Conservation (phyloP, 2,797 vertebrate genomes). For the Oophaga sylvatica region DNA sequence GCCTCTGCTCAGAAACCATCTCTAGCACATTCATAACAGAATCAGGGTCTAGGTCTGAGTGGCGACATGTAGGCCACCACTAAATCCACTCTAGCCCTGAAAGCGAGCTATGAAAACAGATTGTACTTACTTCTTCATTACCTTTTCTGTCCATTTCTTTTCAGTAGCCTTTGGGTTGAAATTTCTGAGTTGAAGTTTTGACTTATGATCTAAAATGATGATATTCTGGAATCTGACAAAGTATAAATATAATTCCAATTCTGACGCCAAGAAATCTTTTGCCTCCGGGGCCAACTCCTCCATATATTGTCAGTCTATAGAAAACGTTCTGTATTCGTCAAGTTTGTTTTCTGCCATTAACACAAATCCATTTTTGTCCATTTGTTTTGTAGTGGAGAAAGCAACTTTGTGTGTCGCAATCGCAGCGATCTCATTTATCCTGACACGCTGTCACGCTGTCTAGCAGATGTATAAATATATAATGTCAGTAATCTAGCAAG, state of each 20-base stretch:
- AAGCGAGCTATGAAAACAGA: neutral
- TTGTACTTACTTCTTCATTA: neutral
- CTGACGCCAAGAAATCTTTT: neutral
- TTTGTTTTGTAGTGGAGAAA: slow-evolving; percentile 1
- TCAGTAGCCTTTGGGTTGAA: slow-evolving; percentile 3
- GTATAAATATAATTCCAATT: slow-evolving; percentile 9
- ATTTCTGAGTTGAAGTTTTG: neutral
- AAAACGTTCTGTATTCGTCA: neutral
- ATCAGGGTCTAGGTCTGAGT: neutral
- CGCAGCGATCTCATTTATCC: slow-evolving; percentile 23
- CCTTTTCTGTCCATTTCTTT: neutral
- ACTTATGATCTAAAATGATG: slow-evolving; percentile 9
- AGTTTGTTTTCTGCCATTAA: neutral
- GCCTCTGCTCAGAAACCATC: too few relatives aligned
- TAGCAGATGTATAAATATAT: too few relatives aligned
- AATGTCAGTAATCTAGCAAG: too few relatives aligned
- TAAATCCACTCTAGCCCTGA: neutral
- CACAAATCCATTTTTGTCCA: neutral
- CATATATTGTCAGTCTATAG: neutral
- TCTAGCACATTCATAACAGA: too few relatives aligned
- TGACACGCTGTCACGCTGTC: too few relatives aligned
- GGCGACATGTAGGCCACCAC: neutral
- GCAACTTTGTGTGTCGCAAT: slow-evolving; percentile 24
- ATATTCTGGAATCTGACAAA: slow-evolving; percentile 12
- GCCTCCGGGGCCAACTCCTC: slow-evolving; percentile 6